Base-by-base conservation (phyloP, 2,888 invertebrate species). In the Athalia rosae region DNA sequence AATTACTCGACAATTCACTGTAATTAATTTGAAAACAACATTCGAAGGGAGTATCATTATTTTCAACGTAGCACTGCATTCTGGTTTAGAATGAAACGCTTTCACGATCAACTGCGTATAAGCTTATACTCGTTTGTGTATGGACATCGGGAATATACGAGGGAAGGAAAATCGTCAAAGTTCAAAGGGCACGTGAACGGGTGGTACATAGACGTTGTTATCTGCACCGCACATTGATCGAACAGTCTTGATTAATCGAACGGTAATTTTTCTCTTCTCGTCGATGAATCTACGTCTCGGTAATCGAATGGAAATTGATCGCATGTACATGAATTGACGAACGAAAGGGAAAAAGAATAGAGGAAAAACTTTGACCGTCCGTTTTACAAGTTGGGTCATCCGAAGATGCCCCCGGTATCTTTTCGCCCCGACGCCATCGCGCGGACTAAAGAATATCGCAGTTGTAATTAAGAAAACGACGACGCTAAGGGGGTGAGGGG, bases 391-490 rank as follows among this genome's bases (percentile, higher is more conserved):
- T 11, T 13, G 13, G 79, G 79, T 77, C 67, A 77, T 77, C 79
- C 64, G 78, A 76, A 79, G 71, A 77, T 77, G 69, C 61, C 85
- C 84, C 83, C 82, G 83, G 83, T 84, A 85, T 87, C 86, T 88
- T 89, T 88, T 88, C 89, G 86, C 89, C 85, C 79, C 89, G 88
- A 86, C 87, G 89, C 88, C 89, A 87, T 88, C 87, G 86, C 87
- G 88, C 87, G 85, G 87, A 89, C 89, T 89, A 89, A 89, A 88
- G 88, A 89, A 89, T 88, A 89, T 87, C 88, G 87, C 86, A 86
- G 88, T 87, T 87, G 88, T 89, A 89, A 89, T 89, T 89, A 89
- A 89, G 89, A 89, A 89, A 89, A 87, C 87, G 87, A 85, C 86
- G 87, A 83, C 82, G 84, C 82, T 43, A 62, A 79, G 74, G 79